Conservation (phyloP, 2,113 vertebrate species). For the Rhinogobius similis region DNA sequence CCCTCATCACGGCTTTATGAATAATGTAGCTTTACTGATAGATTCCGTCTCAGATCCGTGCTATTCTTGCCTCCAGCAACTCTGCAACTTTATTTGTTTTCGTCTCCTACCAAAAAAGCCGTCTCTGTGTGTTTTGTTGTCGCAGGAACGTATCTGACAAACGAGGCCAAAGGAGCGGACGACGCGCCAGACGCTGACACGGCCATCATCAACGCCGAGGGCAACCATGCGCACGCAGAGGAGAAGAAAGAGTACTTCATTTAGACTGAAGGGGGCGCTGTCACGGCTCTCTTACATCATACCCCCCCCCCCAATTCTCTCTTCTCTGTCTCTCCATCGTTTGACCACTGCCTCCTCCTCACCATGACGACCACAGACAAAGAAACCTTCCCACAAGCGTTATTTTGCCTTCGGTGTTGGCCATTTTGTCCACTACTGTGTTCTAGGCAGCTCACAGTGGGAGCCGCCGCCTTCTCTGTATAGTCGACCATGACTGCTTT, state of each 20-base stretch:
- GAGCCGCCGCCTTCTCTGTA: conserved; percentile 79
- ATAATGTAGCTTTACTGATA: conserved; percentile 56
- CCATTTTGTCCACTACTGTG: conserved; percentile 34
- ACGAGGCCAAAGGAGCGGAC: conserved; percentile 99
- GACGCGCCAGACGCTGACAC: conserved; percentile 98
- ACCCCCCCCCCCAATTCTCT: conserved; percentile 20
- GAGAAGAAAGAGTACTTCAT: conserved; percentile 99
- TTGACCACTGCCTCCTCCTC: conserved; percentile 45
- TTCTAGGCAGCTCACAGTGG: conserved; percentile 71
- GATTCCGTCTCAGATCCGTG: conserved; percentile 53
- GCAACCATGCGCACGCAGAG: conserved; percentile 96
- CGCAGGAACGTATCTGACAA: conserved; percentile 97
- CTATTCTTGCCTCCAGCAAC: conserved; percentile 43
- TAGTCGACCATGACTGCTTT: conserved; percentile 80
- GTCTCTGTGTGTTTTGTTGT: conserved; percentile 16
- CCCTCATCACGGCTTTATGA: conserved; percentile 45
- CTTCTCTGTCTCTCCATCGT: conserved; percentile 60
- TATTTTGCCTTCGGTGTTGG: conserved; percentile 39
- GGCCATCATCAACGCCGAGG: conserved; percentile 98
- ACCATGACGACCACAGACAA: conserved; percentile 47
- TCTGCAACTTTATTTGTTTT: conserved; percentile 37
- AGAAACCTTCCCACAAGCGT: conserved; percentile 39
- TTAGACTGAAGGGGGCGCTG: conserved; percentile 85
- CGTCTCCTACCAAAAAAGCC: conserved; percentile 29
- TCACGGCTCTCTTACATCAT: conserved; percentile 50